Base-by-base conservation (phyloP, 1,140 invertebrate species). In the Micrasema minimum region DNA sequence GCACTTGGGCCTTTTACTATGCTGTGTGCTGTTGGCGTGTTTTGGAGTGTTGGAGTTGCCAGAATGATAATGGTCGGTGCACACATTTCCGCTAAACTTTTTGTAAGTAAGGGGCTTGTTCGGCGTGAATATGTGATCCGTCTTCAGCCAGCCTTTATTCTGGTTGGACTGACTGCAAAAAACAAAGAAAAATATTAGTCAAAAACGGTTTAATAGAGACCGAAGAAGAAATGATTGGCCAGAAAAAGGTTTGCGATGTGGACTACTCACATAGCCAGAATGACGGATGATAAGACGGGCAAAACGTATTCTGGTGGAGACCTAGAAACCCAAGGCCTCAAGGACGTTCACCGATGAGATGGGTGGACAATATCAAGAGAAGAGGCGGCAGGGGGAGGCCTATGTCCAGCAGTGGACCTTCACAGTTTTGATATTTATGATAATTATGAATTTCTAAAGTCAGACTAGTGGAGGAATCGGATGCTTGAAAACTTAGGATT, bases 61-160 rank as follows among this genome's bases (percentile, higher is more conserved):
- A 0, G 59, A 64, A 2, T 45, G 20, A n/a, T 22, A 64, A 1
- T 31, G 59, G 3, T 48, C 43, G 7, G 14, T 45, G 20, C 23
- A 64, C 6, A 48, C 22, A 14, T 31, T 64, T 31, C 41, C 23
- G 7, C 23, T 41, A 31, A 22, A 23, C 16, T 64, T 64, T 14
- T 23, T 64, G 12, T 45, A 64, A 2, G 43, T 64, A 0, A 64
- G 59, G 6, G 55, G 55, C 18, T 59, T 59, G 55, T 59, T 59
- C 16, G 55, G 55, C 16, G 55, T 43, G 37, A 59, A 59, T n/a
- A 59, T 59, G 11, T 59, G 55, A n/a, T 59, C 55, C 16, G 55
- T 59, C 35, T 59, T 59, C 35, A 59, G 35, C 55, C 55, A 59
- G 22, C 55, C 55, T 23, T 38, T 59, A 16, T 38, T 59, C 35